Evolutionary conservation across 2,888 invertebrate species (phyloP).

Genomic region (Colostygia pectinataria): DNA sequence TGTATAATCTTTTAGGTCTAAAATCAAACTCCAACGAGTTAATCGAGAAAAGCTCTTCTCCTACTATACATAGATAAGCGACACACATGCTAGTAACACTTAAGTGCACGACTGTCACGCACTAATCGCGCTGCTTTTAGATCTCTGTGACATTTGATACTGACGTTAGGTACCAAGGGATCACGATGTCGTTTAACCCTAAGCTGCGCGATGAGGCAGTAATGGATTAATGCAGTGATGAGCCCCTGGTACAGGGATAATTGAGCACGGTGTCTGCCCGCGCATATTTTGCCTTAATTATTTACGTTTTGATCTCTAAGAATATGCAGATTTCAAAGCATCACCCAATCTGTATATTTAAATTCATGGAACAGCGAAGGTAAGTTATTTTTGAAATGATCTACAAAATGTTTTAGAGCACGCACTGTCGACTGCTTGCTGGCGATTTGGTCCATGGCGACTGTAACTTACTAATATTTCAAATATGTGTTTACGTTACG

Average conservation of each 20-base stretch:
- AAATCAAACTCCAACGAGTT: no score
- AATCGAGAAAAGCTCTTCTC: no score
- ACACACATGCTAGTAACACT: background rate
- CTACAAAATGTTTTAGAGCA: background rate
- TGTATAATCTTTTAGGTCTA: no score
- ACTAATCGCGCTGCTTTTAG: constrained; percentile 61
- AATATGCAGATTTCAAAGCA: constrained; percentile 14
- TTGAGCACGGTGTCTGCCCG: constrained; percentile 4
- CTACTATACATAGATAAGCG: background rate
- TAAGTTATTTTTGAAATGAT: no score
- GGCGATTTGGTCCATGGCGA: no score
- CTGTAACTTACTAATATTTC: no score
- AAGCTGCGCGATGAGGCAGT: constrained; percentile 66
- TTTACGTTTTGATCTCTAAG: constrained; percentile 13
- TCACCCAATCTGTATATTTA: constrained; percentile 9
- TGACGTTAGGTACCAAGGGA: constrained; percentile 58
- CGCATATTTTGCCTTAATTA: constrained; percentile 13
- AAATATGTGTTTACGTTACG: no score
- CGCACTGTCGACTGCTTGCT: no score
- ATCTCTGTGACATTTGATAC: constrained; percentile 74
- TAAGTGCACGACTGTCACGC: constrained; percentile 35
- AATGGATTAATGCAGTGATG: constrained; percentile 59
- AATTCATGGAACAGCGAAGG: background rate
- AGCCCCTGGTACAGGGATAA: constrained; percentile 18
- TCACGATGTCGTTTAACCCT: constrained; percentile 70